Evolutionary conservation across 2,797 vertebrate genomes (phyloP), one percentile per base, ranked within the genome.

Genomic region (Melanotaenia trifasciata): DNA sequence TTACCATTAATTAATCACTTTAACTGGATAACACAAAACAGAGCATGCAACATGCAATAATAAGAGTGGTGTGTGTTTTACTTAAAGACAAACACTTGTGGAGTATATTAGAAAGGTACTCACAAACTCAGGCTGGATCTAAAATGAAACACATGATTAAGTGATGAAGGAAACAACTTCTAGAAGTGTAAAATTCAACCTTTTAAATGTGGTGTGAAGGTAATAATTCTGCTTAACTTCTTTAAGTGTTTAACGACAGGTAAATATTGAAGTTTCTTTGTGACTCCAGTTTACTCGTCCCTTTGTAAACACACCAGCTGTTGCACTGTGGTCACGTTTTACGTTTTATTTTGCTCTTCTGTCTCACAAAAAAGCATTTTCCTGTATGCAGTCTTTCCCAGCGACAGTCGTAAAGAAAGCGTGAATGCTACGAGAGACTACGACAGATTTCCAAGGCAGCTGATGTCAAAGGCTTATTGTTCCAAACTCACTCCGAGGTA

Each of bases 1-100:
- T 74, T 22, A 50, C 40, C 64, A 68, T 53, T 32, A 4, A 28
- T 47, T 43, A 74, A 7, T 64, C 70, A 73, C 76, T 38, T 73
- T 68, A 56, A 71, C 77, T 74, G 35, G 18, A 38, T 59, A 70
- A 67, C 18, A 20, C 54, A 72, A 85, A 81, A 67, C 73, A 33
- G 65, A 20, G 47, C 90, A 85, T 90, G 87, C 87, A 82, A 45
- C 88, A 82, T 90, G 89, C 86, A 80, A 2, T 58, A 12, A 66
- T 62, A 60, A 54, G 35, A 57, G 20, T 47, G 57, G 62, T 51
- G 26, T 65, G 53, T 13, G 72, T 47, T 66, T 58, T 54, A 64
- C 43, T 4, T 20, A 38, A 50, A 28, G 32, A 58, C 20, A 64
- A 53, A 69, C 18, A 47, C 43, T 45, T 45, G 4, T 20, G 43